Evolutionary conservation across 2,888 invertebrate genomes (phyloP), one percentile per base, ranked within the genome.

Genomic region (Cosmorhoe ocellata): DNA sequence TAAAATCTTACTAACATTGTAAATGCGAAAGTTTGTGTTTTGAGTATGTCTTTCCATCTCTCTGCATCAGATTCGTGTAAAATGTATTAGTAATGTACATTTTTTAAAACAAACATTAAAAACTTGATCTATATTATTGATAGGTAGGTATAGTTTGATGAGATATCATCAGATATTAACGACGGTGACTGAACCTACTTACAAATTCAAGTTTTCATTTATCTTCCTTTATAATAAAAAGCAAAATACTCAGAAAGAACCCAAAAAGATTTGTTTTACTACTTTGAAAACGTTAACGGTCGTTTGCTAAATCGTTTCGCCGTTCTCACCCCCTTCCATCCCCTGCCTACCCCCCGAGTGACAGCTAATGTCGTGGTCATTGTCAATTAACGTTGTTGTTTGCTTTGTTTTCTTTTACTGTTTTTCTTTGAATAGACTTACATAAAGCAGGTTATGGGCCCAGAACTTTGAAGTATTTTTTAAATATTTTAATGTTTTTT

Each of bases 301-400:
- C 52, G 47, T 47, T 51, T 30, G 30, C 10, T 30, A 47, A 43
- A 47, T 52, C 47, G 52, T 47, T 30, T 9, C 37, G 38, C 42
- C 45, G 26, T 46, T 38, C 22, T 32, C 46, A 33, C 44, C 40
- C 45, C 14, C 39, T 50, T 53, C 43, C 49, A 30, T 28, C 50
- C 48, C 57, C 33, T 32, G 30, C 24, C 45, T 31, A 22, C 18
- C 45, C 36, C 10, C 40, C 10, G 52, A 52, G 50, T 57, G 57
- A 55, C 57, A 49, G 57, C 51, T 46, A 55, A 55, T 52, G 46
- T 48, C 41, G 52, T 36, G 52, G 50, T 53, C 55, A 60, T 57
- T 53, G 55, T 34, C 55, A 56, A 57, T 57, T 51, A 56, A 50
- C 46, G 33, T 33, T 43, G 28, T 13, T 33, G 13, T 31, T 43